Base-by-base conservation (phyloP, 1,140 invertebrate genomes). In the Drosophila nikananu region DNA sequence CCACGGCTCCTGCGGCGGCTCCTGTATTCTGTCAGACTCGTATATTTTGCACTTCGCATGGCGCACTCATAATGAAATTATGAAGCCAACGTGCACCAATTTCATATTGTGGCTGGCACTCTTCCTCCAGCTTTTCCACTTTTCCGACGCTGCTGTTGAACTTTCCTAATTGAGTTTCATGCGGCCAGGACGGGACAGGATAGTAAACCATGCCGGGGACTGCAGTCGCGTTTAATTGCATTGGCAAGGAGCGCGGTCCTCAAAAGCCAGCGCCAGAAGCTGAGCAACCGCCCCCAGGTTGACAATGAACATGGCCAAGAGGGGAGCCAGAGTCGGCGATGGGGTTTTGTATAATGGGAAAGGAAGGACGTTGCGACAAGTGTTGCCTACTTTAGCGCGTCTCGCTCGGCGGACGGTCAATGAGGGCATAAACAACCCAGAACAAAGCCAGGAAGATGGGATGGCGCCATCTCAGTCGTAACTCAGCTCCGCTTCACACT, bases 51-150 rank as follows among this genome's bases (percentile, higher is more conserved):
- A 55, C 65, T 71, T 83, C 70, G 64, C 80, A 64, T 42, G 54
- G 49, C 44, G 61, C 80, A 62, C 77, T 87, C 84, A 89, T 87
- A 87, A 87, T 87, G 66, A 87, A 89, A 87, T 87, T 83, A 87
- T 87, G 77, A 87, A 83, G 74, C 63, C 81, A 87, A 89, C 84
- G 84, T 87, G 84, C 84, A 76, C 81, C 84, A 87, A 87, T 87
- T 87, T 87, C 61, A 80, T 63, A 87, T 87, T 86, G 80, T 67
- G 83, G 72, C 64, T 32, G 55, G 39, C 27, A 51, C 46, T 46
- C 35, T 41, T 19, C 39, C 25, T 3, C 30, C 52, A 37, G 35
- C 19, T n/a, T 37, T 35, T 30, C n/a, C 58, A 23, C 19, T 30
- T 25, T n/a, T 5, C 46, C 48, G 48, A 27, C 23, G 48, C 49